phyloP scores from a whole-genome alignment of 2,113 vertebrate genomes.

The Vidua chalybeata region DNA sequence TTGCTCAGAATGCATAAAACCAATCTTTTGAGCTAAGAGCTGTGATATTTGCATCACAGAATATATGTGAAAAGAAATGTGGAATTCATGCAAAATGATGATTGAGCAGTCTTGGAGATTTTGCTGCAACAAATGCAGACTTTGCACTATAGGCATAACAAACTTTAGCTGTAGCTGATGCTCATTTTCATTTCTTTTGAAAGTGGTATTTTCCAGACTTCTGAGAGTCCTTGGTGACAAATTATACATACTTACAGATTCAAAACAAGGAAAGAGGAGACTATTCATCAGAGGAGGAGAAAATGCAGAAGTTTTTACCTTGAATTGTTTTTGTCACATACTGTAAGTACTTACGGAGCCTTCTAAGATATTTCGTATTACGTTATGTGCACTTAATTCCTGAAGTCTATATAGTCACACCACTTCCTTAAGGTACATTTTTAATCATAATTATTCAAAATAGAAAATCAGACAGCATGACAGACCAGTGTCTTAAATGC shows the following conservation, averaged over 20 bases:
- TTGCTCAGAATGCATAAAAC: slow-evolving; percentile 5
- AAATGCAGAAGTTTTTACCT: neutral
- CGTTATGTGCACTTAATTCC: neutral
- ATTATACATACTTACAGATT: neutral
- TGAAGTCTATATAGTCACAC: neutral
- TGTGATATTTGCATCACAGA: neutral
- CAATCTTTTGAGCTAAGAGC: neutral
- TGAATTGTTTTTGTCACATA: neutral
- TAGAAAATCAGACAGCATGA: neutral
- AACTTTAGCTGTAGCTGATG: neutral
- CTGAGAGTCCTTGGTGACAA: neutral
- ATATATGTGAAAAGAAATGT: neutral
- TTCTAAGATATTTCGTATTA: neutral
- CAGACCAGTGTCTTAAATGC: neutral
- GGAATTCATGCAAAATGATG: neutral
- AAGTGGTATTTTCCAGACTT: slow-evolving; percentile 2
- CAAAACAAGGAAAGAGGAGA: neutral
- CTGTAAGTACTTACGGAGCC: neutral
- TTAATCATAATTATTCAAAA: neutral
- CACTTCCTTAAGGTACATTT: neutral
- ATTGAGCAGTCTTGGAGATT: neutral
- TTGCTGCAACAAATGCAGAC: neutral
- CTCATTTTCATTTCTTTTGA: neutral
- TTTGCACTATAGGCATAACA: neutral
- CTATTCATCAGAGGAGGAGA: neutral